Percentiles rank a stretch among this genome's conserved stretches.
phyloP scores from a whole-genome alignment of 2,888 invertebrate species.

The Tetragnatha montana region DNA sequence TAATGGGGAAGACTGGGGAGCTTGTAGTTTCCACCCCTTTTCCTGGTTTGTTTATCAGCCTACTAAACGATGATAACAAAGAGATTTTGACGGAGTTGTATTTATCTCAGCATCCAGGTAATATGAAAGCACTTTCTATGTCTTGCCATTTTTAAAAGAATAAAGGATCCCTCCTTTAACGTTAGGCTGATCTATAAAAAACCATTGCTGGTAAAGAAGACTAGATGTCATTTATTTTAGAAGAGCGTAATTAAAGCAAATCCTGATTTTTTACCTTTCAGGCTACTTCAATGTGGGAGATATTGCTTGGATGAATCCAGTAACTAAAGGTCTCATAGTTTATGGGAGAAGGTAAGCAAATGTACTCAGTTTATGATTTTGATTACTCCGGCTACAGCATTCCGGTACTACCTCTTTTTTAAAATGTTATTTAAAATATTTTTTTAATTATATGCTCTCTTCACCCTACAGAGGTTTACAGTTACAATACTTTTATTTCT shows the following conservation, averaged over 20 bases:
- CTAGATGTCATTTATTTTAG: not conserved
- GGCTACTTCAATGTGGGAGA: constrained; percentile 45
- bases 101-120: constrained; percentile 47
- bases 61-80: constrained; percentile 33
- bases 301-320: constrained; percentile 58
- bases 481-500: no score
- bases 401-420: not conserved
- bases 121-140: not conserved
- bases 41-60: constrained; percentile 16
- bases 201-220: not conserved
- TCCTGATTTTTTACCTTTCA: constrained; percentile 19
- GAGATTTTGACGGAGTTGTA: constrained; percentile 27
- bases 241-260: no score
- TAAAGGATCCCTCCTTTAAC: not conserved
- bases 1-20: constrained; percentile 48
- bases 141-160: not conserved
- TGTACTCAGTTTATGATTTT: no score
- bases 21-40: constrained; percentile 42
- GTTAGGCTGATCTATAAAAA: not conserved
- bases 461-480: no score
- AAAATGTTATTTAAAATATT: not conserved
- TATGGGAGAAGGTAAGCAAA: constrained; percentile 59
- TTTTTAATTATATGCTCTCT: no score
- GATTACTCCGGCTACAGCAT: no score
- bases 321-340: constrained; percentile 64